phyloP scores from a whole-genome alignment of 2,113 vertebrate species.

The Petromus typicus region DNA sequence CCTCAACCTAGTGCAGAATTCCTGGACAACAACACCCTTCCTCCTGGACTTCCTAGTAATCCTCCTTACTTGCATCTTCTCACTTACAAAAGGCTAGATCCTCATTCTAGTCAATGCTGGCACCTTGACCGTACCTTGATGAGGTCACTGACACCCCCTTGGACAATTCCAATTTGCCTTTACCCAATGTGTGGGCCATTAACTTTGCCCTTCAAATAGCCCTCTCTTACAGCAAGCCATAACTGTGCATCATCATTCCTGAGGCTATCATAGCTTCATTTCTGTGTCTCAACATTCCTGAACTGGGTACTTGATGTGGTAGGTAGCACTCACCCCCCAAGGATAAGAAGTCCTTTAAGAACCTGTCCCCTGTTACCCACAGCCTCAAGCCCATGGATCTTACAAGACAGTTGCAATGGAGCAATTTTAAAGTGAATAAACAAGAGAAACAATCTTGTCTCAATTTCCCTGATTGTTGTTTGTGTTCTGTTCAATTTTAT shows the following conservation, averaged over 20 bases:
- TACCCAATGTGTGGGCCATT: accelerated
- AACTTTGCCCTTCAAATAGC: background rate
- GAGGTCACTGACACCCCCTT: background rate
- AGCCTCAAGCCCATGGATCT: accelerated
- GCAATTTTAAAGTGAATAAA: background rate
- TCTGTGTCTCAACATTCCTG: background rate
- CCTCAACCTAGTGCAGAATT: accelerated
- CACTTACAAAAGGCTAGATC: background rate
- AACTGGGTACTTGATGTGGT: accelerated
- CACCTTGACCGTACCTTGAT: background rate
- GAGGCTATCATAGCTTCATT: background rate
- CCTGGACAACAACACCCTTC: accelerated
- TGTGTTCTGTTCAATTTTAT: background rate
- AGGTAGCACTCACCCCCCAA: background rate
- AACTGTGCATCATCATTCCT: background rate
- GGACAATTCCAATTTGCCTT: background rate
- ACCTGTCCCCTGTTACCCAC: accelerated
- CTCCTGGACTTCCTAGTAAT: background rate
- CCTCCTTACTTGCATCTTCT: background rate
- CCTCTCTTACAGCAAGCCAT: background rate
- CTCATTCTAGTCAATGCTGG: background rate
- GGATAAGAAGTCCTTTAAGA: background rate
- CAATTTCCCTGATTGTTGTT: background rate
- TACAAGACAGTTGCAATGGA: background rate
- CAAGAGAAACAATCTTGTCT: background rate